Conservation (phyloP, 2,888 invertebrate species). For the Chironomus tentans region DNA sequence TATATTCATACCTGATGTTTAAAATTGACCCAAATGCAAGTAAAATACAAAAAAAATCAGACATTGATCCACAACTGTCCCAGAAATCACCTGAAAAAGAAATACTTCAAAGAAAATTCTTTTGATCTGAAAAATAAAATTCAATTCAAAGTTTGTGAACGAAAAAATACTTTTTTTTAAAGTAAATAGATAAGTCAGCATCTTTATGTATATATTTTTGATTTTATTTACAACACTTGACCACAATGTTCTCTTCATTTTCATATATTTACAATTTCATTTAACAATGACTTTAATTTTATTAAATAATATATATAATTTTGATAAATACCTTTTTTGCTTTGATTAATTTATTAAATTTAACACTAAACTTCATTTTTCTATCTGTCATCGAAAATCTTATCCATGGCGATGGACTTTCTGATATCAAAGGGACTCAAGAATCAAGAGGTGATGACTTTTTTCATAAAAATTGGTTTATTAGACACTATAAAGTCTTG, state of each 20-base stretch:
- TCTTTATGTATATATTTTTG: not conserved
- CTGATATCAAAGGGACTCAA: too few species aligned
- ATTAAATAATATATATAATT: not conserved
- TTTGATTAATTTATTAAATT: not conserved
- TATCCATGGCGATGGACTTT: too few species aligned
- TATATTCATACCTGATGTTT: too few species aligned
- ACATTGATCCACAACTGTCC: too few species aligned
- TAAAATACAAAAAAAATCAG: too few species aligned
- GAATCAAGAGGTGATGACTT: too few species aligned
- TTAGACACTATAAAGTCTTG: not conserved
- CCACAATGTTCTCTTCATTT: not conserved
- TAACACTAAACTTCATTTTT: not conserved
- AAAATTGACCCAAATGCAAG: too few species aligned
- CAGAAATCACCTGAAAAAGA: too few species aligned
- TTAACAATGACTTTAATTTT: not conserved
- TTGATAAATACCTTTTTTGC: not conserved
- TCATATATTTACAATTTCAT: not conserved
- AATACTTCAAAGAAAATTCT: too few species aligned
- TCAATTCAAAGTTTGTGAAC: too few species aligned
- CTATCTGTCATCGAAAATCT: not conserved
- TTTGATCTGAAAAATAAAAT: too few species aligned
- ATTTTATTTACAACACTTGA: constrained; percentile 9
- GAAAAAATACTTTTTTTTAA: not conserved
- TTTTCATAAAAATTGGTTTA: not conserved
- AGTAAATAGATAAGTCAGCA: not conserved